Conservation (phyloP, 2,113 vertebrate genomes). For the Syngnathus floridae region DNA sequence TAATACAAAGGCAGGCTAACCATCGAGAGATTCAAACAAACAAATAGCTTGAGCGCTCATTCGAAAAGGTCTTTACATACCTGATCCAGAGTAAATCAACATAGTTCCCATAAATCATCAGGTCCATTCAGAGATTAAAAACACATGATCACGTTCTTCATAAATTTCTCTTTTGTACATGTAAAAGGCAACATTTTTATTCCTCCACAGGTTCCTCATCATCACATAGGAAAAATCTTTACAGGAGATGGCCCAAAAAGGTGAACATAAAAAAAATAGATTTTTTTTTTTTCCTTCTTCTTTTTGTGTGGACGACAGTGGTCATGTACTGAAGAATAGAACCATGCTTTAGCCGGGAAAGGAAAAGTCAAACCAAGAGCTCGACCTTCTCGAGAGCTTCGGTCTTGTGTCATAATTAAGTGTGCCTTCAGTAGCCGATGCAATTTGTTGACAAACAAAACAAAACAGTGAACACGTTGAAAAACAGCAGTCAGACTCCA, state of each 20-base stretch:
- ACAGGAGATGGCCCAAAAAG: constrained; percentile 75
- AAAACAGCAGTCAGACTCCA: constrained; percentile 84
- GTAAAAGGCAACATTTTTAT: constrained; percentile 94
- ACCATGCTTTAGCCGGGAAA: neutral
- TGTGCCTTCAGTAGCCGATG: constrained; percentile 35
- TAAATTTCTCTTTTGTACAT: constrained; percentile 99
- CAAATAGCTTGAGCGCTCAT: constrained; percentile 75
- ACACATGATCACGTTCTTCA: constrained; percentile 94
- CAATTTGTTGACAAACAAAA: constrained; percentile 73
- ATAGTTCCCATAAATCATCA: constrained; percentile 89
- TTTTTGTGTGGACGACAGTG: constrained; percentile 84
- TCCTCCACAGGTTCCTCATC: constrained; percentile 85
- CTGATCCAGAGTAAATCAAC: constrained; percentile 97
- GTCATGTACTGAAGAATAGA: constrained; percentile 69
- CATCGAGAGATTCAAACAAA: constrained; percentile 79
- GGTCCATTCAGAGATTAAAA: constrained; percentile 93
- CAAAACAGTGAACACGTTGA: constrained; percentile 16
- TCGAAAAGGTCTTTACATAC: constrained; percentile 93
- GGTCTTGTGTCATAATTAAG: neutral
- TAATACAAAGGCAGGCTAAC: constrained; percentile 89
- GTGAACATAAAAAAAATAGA: constrained; percentile 45
- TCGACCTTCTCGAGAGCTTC: neutral
- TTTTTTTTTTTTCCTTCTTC: constrained; percentile 44
- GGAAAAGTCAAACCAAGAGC: neutral
- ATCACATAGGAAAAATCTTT: constrained; percentile 70